These are phyloP conservation scores for Neoascia interrupta DNA, from an alignment of 2,888 invertebrate genomes.

Conservation along the genomic window DNA sequence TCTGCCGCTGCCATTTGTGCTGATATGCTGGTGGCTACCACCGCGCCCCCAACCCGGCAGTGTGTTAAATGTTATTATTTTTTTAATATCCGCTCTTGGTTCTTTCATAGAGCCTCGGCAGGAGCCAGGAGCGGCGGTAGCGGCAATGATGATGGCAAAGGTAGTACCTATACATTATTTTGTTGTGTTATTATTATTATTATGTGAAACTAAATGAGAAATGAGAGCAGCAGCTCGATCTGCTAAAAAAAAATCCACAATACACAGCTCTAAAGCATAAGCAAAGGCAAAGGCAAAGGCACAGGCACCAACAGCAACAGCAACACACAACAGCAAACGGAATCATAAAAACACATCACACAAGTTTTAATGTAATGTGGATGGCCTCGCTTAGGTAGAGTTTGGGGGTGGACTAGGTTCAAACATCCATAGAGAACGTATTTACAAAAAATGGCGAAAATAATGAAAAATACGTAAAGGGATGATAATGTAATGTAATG, in stretches of 20 bases:
- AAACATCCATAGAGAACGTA: conserved; percentile 57
- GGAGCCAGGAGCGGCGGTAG: conserved; percentile 5
- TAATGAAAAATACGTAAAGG: conserved; percentile 27
- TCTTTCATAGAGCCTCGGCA: conserved; percentile 56
- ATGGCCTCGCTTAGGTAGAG: conserved; percentile 15
- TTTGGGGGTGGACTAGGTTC: conserved; percentile 49
- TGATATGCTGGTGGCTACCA: conserved; percentile 19
- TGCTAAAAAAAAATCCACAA: not conserved
- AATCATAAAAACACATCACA: conserved; percentile 67
- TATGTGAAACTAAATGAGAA: conserved; percentile 69
- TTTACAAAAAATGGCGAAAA: conserved; percentile 7
- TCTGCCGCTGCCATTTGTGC: conserved; percentile 33
- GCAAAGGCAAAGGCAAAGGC: not conserved
- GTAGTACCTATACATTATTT: conserved; percentile 67
- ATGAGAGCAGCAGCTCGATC: conserved; percentile 56
- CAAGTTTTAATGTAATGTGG: conserved; percentile 69
- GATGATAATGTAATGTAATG: conserved; percentile 66
- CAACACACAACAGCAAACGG: conserved; percentile 25
- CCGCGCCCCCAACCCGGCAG: conserved; percentile 35
- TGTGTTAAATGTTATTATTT: conserved; percentile 70
- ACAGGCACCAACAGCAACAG: not conserved
- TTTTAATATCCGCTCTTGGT: conserved; percentile 66
- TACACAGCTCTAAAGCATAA: too few relatives aligned
- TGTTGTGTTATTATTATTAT: conserved; percentile 69
- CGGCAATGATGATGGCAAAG: conserved; percentile 50